Evolutionary conservation across 1,140 invertebrate genomes (phyloP).

Genomic region (Drosophila sproati): DNA sequence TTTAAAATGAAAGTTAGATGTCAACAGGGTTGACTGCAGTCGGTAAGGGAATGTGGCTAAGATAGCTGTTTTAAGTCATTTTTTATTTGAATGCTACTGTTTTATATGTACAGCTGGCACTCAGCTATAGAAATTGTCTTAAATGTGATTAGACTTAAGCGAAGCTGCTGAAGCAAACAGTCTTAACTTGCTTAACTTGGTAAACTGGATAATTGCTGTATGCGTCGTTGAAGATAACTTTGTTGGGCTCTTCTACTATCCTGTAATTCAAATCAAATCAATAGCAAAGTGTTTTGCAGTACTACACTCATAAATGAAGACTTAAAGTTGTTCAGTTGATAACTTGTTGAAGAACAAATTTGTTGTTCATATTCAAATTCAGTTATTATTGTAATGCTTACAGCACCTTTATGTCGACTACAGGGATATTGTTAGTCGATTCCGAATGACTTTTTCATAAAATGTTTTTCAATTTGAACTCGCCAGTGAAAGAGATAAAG

Average conservation of each 20-base stretch:
- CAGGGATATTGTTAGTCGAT: too few relatives aligned
- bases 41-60: too few relatives aligned
- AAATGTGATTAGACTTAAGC: slow-evolving; percentile 44
- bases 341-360: too few relatives aligned
- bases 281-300: not conserved
- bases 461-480: not conserved
- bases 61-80: not conserved
- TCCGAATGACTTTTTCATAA: too few relatives aligned
- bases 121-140: slow-evolving; percentile 33
- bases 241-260: slow-evolving; percentile 6
- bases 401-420: too few relatives aligned
- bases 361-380: too few relatives aligned
- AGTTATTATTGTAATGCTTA: too few relatives aligned
- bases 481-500: not conserved
- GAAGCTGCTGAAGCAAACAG: slow-evolving; percentile 10
- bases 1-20: too few relatives aligned
- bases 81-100: slow-evolving; percentile 7
- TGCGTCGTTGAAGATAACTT: slow-evolving; percentile 4
- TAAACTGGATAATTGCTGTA: not conserved
- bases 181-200: slow-evolving; percentile 32
- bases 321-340: too few relatives aligned
- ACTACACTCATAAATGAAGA: too few relatives aligned
- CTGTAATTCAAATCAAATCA: not conserved
- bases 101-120: slow-evolving; percentile 7
- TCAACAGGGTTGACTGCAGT: too few relatives aligned